These are phyloP conservation scores for Crypturellus tataupa DNA, from an alignment of 2,797 vertebrate genomes.

Conservation along the genomic window DNA sequence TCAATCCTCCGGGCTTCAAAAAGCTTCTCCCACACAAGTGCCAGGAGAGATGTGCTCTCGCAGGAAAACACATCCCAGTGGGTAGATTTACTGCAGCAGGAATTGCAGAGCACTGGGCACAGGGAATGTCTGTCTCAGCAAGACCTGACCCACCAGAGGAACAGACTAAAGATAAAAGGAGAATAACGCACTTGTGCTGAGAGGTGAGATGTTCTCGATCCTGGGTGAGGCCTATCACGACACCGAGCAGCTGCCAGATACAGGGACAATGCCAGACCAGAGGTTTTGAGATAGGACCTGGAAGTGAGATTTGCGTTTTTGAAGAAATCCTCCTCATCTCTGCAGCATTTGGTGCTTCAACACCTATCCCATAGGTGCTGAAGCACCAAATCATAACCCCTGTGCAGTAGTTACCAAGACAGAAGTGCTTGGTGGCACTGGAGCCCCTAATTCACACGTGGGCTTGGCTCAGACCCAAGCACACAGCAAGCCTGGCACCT, in stretches of 20 bases:
- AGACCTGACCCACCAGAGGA: neutral
- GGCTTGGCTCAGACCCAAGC: neutral
- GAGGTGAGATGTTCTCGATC: rapidly evolving
- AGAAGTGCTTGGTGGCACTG: neutral
- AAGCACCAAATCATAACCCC: no score
- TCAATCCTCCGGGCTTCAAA: neutral
- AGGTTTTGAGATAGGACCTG: neutral
- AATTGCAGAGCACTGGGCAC: neutral
- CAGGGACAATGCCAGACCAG: rapidly evolving
- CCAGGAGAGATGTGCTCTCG: neutral
- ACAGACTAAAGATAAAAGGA: neutral
- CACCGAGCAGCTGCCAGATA: neutral
- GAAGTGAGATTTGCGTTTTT: neutral
- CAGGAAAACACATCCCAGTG: neutral
- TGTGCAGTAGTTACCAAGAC: neutral
- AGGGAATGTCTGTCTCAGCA: rapidly evolving
- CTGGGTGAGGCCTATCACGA: neutral
- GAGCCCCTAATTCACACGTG: rapidly evolving
- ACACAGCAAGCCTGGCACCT: neutral
- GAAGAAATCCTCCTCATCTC: neutral
- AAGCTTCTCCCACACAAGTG: neutral
- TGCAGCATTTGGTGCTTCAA: neutral
- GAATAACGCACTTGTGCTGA: rapidly evolving
- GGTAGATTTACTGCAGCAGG: neutral
- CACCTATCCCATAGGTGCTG: no score